Evolutionary conservation across 2,888 invertebrate species (phyloP).

Genomic region (Rotaria socialis): DNA sequence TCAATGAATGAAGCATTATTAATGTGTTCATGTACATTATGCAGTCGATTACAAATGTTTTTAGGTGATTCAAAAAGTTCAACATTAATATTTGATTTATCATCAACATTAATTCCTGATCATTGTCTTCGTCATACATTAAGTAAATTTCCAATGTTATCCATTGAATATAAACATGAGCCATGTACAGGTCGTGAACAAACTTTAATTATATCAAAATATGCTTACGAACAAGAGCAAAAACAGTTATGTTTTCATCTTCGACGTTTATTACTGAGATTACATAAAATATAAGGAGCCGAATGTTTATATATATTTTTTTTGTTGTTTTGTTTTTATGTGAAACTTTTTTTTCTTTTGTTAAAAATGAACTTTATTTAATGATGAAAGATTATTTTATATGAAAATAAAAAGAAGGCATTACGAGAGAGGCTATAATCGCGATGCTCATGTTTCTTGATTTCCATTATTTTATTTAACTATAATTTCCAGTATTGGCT

Average conservation of each 20-base stretch:
- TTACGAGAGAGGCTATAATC: too few relatives aligned
- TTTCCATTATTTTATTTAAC: too few relatives aligned
- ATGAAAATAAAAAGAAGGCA: too few relatives aligned
- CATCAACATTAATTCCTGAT: not conserved
- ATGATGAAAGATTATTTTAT: too few relatives aligned
- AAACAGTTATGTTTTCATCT: conserved; percentile 26
- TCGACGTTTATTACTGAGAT: not conserved
- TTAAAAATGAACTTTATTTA: not conserved
- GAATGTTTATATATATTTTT: not conserved
- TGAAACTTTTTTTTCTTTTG: not conserved
- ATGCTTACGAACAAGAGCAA: not conserved
- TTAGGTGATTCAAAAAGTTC: not conserved
- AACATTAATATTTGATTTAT: not conserved
- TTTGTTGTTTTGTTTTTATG: not conserved
- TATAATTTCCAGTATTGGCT: too few relatives aligned
- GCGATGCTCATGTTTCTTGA: too few relatives aligned
- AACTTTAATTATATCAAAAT: not conserved
- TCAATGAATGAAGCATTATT: not conserved
- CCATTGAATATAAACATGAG: not conserved
- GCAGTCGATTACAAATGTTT: not conserved
- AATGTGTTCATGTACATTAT: not conserved
- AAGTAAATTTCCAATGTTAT: conserved; percentile 11
- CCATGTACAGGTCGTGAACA: not conserved
- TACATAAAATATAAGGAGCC: not conserved
- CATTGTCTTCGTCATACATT: conserved; percentile 6